phyloP scores from a whole-genome alignment of 1,140 invertebrate species.

The Drosophila pallidifrons region DNA sequence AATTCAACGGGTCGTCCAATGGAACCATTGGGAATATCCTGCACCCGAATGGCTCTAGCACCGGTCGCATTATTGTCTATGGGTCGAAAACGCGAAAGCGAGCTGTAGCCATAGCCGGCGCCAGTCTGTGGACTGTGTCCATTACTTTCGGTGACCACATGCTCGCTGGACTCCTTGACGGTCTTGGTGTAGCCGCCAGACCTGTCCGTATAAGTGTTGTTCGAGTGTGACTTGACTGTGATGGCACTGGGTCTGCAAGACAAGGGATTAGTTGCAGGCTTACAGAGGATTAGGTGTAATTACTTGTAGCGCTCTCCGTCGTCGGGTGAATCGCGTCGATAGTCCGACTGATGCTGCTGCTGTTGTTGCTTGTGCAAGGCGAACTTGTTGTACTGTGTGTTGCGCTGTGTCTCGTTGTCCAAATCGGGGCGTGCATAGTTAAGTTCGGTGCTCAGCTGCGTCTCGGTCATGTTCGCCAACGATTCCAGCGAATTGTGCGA shows the following conservation, averaged over 20 bases:
- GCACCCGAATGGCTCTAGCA: constrained; percentile 93
- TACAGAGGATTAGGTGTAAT: not conserved
- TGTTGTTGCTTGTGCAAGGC: constrained; percentile 78
- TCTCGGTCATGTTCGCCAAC: constrained; percentile 88
- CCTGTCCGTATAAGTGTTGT: constrained; percentile 77
- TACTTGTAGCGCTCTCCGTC: constrained; percentile 79
- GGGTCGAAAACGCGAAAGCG: constrained; percentile 79
- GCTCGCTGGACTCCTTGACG: constrained; percentile 82
- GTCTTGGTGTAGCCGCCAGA: constrained; percentile 82
- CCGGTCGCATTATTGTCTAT: constrained; percentile 85
- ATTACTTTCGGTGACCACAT: constrained; percentile 79
- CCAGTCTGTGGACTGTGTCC: constrained; percentile 50
- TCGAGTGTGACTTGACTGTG: constrained; percentile 84
- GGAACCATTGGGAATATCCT: constrained; percentile 92
- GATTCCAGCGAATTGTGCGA: constrained; percentile 89
- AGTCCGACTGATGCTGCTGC: constrained; percentile 56
- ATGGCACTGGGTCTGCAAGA: constrained; percentile 82
- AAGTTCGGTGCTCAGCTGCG: constrained; percentile 86
- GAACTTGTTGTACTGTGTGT: constrained; percentile 87
- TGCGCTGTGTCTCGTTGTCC: constrained; percentile 87
- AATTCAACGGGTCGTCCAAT: constrained; percentile 97
- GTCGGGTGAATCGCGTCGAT: constrained; percentile 73
- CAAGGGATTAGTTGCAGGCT: not conserved
- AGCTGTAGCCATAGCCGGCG: constrained; percentile 70
- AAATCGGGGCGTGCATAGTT: constrained; percentile 83